phyloP scores from a whole-genome alignment of 2,113 vertebrate genomes.

The Aptenodytes forsteri region DNA sequence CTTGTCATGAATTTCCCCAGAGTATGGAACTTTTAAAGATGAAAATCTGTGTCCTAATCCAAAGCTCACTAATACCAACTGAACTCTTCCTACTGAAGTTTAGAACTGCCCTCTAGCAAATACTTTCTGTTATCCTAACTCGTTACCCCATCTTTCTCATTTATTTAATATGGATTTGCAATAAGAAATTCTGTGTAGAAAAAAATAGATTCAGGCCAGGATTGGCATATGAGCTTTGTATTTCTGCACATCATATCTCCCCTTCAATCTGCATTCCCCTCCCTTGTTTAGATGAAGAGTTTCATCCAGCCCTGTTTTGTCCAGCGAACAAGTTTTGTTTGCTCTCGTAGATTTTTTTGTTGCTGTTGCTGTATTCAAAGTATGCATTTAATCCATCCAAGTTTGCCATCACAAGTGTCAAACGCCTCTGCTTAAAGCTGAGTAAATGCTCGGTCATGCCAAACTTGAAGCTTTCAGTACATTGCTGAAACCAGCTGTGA shows the following conservation, averaged over 20 bases:
- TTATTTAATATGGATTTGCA: neutral
- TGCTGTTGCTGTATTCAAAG: conserved; percentile 17
- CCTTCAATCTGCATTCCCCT: neutral
- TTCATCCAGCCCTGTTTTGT: neutral
- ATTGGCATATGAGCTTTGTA: neutral
- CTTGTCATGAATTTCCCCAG: neutral
- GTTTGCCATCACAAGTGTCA: conserved; percentile 1
- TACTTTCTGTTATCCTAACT: neutral
- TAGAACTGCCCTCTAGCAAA: neutral
- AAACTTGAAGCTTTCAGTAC: conserved; percentile 53
- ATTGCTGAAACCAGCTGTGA: conserved; percentile 42
- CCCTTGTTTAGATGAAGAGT: neutral
- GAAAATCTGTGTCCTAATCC: neutral
- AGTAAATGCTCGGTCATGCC: conserved; percentile 15
- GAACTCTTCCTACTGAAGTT: neutral
- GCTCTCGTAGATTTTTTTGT: accelerated
- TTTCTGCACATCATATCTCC: accelerated
- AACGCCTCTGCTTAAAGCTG: conserved; percentile 23
- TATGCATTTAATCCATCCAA: conserved; percentile 37
- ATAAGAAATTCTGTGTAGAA: neutral
- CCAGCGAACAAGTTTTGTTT: neutral
- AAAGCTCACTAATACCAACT: neutral
- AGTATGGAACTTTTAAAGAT: neutral
- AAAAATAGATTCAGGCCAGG: neutral
- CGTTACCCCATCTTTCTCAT: neutral